These are phyloP conservation scores for Luperina testacea DNA, from an alignment of 2,888 invertebrate species.

Conservation along the genomic window DNA sequence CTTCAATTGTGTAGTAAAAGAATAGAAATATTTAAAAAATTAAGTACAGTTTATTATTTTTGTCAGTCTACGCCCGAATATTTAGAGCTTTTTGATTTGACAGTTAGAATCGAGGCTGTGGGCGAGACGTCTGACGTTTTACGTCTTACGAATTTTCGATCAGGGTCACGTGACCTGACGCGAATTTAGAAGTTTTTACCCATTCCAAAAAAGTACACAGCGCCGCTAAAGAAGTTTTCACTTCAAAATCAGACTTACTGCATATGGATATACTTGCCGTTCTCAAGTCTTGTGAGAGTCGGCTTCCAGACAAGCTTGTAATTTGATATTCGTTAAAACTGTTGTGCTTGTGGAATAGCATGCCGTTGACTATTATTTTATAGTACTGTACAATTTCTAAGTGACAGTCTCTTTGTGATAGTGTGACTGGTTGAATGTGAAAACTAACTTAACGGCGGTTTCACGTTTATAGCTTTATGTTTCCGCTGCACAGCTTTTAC, in stretches of 20 bases:
- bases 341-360: conserved; percentile 3
- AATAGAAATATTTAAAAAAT: no score
- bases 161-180: no score
- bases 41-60: no score
- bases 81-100: no score
- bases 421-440: conserved; percentile 34
- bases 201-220: no score
- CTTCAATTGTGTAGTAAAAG: no score
- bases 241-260: conserved; percentile 16
- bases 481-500: conserved; percentile 49
- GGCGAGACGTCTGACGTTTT: no score
- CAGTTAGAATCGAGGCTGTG: no score
- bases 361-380: conserved; percentile 28
- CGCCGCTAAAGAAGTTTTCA: no score
- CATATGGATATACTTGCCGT: conserved; percentile 12
- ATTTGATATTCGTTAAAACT: conserved; percentile 32
- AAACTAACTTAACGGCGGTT: conserved; percentile 34
- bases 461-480: conserved; percentile 53
- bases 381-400: conserved; percentile 8
- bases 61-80: no score
- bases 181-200: no score
- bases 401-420: conserved; percentile 28
- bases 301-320: conserved; percentile 7
- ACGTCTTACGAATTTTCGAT: no score
- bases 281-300: conserved; percentile 1